Conservation (phyloP, 2,888 invertebrate genomes). For the Melolontha melolontha region DNA sequence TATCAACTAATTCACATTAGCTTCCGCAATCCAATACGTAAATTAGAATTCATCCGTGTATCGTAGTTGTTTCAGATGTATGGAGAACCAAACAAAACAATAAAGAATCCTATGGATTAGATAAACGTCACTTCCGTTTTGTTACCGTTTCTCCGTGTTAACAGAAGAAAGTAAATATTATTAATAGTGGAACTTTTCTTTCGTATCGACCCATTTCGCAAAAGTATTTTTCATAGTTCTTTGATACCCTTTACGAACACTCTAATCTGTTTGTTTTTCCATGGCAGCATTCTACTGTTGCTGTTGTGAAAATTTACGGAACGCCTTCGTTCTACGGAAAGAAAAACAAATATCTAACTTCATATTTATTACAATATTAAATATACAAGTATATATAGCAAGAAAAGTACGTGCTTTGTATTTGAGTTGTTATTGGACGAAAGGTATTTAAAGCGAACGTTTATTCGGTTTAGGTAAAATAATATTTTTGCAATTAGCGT, state of each 20-base stretch:
- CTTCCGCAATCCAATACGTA: too few species aligned
- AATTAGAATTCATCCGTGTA: too few species aligned
- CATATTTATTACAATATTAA: conserved; percentile 16
- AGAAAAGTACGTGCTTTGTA: too few species aligned
- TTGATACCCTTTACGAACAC: conserved; percentile 8
- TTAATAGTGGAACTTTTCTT: conserved; percentile 24
- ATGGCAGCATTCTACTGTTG: background rate
- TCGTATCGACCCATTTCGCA: conserved; percentile 29
- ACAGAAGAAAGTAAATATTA: conserved; percentile 4
- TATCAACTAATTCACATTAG: too few species aligned
- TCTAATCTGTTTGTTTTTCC: conserved; percentile 25
- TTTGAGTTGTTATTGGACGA: too few species aligned
- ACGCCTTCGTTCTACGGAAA: conserved; percentile 10
- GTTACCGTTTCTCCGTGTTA: conserved; percentile 5
- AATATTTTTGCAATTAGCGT: too few species aligned
- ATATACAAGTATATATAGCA: too few species aligned
- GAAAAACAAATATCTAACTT: conserved; percentile 29
- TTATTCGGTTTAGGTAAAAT: too few species aligned
- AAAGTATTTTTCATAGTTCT: conserved; percentile 16
- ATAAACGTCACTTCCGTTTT: background rate
- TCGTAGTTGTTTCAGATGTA: too few species aligned
- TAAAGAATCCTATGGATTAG: background rate
- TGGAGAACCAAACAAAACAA: background rate
- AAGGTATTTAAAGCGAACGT: too few species aligned
- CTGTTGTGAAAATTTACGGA: conserved; percentile 23